A percentile compares a stretch with the other conserved stretches of the same genome.
phyloP scores from a whole-genome alignment of 92 coral and sea anemone genomes.

The Porites evermanni region DNA sequence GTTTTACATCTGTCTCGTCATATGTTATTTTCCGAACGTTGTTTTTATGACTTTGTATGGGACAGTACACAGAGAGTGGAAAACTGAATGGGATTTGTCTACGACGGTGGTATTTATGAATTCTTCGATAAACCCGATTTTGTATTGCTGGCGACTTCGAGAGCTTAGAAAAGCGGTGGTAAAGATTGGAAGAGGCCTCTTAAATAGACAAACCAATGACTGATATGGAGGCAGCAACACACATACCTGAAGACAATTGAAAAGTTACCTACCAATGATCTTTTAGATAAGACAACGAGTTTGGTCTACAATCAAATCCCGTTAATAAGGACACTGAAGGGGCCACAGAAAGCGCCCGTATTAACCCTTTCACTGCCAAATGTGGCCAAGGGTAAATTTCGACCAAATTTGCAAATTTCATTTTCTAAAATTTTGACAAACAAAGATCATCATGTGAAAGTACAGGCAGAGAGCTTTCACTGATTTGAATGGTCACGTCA shows the following conservation, averaged over 20 bases:
- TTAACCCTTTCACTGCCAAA: no score
- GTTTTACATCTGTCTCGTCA: background rate
- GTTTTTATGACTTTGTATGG: background rate
- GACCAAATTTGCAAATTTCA: no score
- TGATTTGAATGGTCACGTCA: no score
- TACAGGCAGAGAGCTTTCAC: no score
- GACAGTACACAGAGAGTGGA: background rate
- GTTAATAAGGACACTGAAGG: no score
- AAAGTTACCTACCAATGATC: no score
- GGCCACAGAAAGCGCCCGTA: no score
- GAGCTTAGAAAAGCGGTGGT: background rate
- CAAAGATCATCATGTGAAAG: no score
- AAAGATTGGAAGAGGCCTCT: background rate
- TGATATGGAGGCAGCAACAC: background rate
- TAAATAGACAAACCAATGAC: background rate
- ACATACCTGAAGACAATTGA: background rate
- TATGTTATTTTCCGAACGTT: background rate
- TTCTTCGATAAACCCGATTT: background rate
- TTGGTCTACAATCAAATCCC: no score
- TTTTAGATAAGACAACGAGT: no score
- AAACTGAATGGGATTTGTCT: background rate
- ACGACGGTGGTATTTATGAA: background rate
- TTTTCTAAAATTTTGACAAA: no score
- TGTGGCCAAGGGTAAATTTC: no score
- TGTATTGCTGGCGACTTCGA: background rate